A percentile compares a stretch with the other conserved stretches of the same genome.
These are phyloP conservation scores for Acanthis flammea DNA, from an alignment of 2,797 vertebrate genomes.

Conservation along the genomic window DNA sequence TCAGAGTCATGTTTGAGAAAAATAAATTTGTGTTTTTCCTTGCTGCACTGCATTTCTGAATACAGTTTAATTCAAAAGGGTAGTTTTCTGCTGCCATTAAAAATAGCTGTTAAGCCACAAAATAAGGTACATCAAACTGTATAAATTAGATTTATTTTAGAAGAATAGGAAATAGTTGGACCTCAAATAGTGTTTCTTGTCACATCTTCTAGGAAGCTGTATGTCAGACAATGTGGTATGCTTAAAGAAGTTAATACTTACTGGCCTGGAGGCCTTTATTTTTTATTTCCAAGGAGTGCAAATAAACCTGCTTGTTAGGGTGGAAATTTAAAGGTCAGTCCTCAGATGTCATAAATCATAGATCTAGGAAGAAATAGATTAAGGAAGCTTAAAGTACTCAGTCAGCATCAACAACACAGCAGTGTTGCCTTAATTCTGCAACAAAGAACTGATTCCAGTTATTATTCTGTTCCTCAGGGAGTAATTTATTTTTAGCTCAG, in stretches of 20 bases:
- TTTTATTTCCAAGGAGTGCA: conserved; percentile 25
- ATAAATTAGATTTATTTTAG: conserved; percentile 13
- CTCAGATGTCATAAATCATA: conserved; percentile 47
- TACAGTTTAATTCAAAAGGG: background rate
- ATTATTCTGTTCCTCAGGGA: conserved; percentile 16
- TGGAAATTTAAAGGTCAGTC: conserved; percentile 51
- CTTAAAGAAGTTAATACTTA: conserved; percentile 25
- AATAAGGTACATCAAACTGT: background rate
- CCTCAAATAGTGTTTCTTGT: background rate
- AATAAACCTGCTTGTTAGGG: conserved; percentile 54
- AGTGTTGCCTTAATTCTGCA: conserved; percentile 12
- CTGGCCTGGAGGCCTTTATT: conserved; percentile 15
- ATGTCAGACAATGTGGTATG: background rate
- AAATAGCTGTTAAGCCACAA: background rate
- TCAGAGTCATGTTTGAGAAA: background rate
- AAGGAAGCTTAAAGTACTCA: conserved; percentile 28
- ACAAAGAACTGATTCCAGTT: conserved; percentile 19
- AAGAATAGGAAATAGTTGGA: background rate
- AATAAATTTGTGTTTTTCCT: background rate
- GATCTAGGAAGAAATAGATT: conserved; percentile 30
- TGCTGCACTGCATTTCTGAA: background rate
- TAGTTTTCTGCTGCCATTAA: background rate
- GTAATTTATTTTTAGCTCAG: conserved; percentile 18
- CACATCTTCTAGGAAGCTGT: background rate
- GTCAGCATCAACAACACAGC: conserved; percentile 7